Percentiles rank a stretch among this genome's conserved stretches.
phyloP scores from a whole-genome alignment of 1,140 invertebrate species.

The honey bee (Apis mellifera) region DNA sequence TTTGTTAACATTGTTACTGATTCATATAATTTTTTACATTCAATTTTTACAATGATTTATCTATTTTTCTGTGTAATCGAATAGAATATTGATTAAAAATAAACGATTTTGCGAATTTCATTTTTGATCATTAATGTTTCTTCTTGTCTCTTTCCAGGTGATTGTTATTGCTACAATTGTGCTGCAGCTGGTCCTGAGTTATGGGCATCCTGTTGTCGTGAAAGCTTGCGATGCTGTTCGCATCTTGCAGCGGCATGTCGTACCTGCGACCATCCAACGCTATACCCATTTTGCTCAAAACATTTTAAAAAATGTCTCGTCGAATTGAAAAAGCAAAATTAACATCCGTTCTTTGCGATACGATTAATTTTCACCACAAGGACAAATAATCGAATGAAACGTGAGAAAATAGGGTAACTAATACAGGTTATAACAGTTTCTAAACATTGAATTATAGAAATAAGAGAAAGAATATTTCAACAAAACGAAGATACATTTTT shows the following conservation, averaged over 20 bases:
- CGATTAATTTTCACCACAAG: not conserved
- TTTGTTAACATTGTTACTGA: not conserved
- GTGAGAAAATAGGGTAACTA: not conserved
- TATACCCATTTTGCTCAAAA: slow-evolving; percentile 79
- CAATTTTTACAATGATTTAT: not conserved
- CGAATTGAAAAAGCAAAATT: slow-evolving; percentile 65
- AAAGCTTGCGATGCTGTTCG: slow-evolving; percentile 78
- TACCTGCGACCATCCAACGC: slow-evolving; percentile 76
- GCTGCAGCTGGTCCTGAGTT: slow-evolving; percentile 75
- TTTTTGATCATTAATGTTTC: not conserved
- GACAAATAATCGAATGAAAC: not conserved
- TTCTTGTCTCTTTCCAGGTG: slow-evolving; percentile 68
- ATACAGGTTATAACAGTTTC: not conserved
- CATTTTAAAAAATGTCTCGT: slow-evolving; percentile 78
- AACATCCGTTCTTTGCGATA: not conserved
- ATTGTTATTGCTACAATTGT: slow-evolving; percentile 80
- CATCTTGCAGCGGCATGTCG: slow-evolving; percentile 79
- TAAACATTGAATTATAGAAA: not conserved
- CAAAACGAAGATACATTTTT: not conserved
- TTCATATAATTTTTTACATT: not conserved
- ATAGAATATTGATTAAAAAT: not conserved
- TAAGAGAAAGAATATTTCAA: not conserved
- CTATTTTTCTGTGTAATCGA: not conserved
- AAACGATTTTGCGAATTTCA: not conserved
- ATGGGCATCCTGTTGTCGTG: slow-evolving; percentile 79